A percentile compares a stretch with the other conserved stretches of the same genome.
Conservation (phyloP, 2,888 invertebrate genomes). For the Caenorhabditis sp. region DNA sequence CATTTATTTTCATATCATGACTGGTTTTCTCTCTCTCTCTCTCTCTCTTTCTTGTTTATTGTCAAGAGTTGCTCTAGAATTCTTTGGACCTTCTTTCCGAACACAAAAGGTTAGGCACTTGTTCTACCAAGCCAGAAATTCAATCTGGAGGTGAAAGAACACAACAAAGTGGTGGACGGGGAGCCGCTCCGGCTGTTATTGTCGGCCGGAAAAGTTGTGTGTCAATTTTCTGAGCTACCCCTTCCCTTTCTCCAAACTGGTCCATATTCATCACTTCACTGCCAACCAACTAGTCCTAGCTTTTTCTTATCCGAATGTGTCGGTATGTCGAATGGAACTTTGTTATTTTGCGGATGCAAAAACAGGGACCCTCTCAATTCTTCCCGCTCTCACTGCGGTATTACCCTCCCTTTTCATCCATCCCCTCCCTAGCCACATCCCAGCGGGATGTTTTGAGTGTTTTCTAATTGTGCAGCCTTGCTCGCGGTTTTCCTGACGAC, state of each 20-base stretch:
- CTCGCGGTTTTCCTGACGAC: background rate
- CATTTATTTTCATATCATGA: constrained; percentile 32
- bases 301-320: background rate
- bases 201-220: background rate
- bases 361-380: constrained; percentile 21
- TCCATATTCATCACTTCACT: background rate
- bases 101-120: background rate
- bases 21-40: constrained; percentile 16
- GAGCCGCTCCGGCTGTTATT: background rate
- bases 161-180: background rate
- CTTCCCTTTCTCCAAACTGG: background rate
- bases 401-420: background rate
- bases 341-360: constrained; percentile 16
- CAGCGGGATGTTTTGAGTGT: constrained; percentile 36
- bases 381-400: background rate
- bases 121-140: background rate
- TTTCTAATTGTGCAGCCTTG: constrained; percentile 25
- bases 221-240: background rate
- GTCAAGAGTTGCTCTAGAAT: no score
- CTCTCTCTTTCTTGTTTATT: background rate
- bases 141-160: background rate
- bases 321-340: constrained; percentile 12
- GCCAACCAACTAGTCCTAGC: background rate
- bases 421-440: constrained; percentile 4
- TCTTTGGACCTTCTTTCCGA: no score